Evolutionary conservation across 2,797 vertebrate genomes (phyloP), one percentile per base, ranked within the genome.

Genomic region (Pipistrellus kuhlii): DNA sequence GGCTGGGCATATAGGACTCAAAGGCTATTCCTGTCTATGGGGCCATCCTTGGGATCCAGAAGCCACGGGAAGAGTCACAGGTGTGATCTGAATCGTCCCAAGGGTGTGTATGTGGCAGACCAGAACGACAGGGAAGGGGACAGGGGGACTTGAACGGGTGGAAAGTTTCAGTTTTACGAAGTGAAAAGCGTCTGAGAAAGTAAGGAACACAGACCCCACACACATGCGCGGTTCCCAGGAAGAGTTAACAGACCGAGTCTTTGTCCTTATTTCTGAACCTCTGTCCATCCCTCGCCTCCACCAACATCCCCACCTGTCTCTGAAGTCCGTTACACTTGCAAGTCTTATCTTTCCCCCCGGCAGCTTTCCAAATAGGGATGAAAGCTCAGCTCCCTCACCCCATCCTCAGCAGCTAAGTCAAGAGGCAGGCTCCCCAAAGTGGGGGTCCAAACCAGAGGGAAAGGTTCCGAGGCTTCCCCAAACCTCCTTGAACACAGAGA

Each of bases 211-310:
- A 17, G 48, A 27, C 35, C 71, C 20, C 44, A 46, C 18, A 23
- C 84, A 82, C 8, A 71, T 1, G 0, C 7, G 30, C 14, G 13
- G 23, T 18, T 92, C 48, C 32, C 90, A 44, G 14, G 12, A 85
- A 14, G 27, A 91, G 66, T 73, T 55, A 82, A 30, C 5, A n/a
- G 44, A 18, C 7, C 23, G 32, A 30, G 12, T n/a, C 30, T 23
- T 88, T 44, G 14, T 62, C 35, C 77, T 75, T 82, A 27, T 18
- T 23, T 48, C 62, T 41, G 15, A 8, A 17, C 6, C 17, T 66
- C 73, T 66, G 27, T 86, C 25, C 20, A 89, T 46, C 69, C 95
- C 38, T 88, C 25, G 84, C 89, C 46, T 55, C 75, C 21, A 41
- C n/a, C 10, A 53, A 51, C 84, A 41, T 69, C 25, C 80, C 27